Conservation (phyloP, 1,140 invertebrate species). For the Sitophilus oryzae region DNA sequence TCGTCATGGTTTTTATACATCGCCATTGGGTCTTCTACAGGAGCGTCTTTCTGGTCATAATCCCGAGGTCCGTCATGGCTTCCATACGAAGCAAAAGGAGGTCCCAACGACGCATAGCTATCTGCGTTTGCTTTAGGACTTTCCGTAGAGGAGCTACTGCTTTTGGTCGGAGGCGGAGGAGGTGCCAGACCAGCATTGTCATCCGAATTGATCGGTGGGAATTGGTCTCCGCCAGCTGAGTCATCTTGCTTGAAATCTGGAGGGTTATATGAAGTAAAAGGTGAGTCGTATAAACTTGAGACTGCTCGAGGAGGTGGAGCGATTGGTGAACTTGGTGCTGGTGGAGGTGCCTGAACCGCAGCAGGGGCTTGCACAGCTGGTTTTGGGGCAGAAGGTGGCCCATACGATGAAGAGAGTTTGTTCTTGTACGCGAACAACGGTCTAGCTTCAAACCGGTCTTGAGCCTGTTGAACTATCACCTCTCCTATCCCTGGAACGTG, state of each 20-base stretch:
- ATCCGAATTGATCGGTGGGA: slow-evolving; percentile 15
- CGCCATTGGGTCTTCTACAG: slow-evolving; percentile 23
- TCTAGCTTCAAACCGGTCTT: slow-evolving; percentile 37
- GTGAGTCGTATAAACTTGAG: slow-evolving; percentile 30
- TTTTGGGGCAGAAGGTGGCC: slow-evolving; percentile 9
- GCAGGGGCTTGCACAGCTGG: neutral
- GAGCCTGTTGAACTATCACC: slow-evolving; percentile 29
- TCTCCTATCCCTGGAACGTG: slow-evolving; percentile 36
- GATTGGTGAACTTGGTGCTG: neutral
- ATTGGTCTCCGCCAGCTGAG: slow-evolving; percentile 1
- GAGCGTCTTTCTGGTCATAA: slow-evolving; percentile 12
- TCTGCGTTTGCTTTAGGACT: slow-evolving; percentile 14
- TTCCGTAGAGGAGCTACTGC: neutral
- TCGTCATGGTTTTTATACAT: slow-evolving; percentile 11
- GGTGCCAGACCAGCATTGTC: neutral
- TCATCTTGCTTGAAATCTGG: slow-evolving; percentile 28
- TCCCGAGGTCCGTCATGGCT: slow-evolving; percentile 6
- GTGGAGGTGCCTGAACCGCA: neutral
- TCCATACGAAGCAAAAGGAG: slow-evolving; percentile 22
- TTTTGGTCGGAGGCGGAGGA: neutral
- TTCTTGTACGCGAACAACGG: slow-evolving; percentile 35
- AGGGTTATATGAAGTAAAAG: slow-evolving; percentile 38
- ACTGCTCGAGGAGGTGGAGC: slow-evolving; percentile 1
- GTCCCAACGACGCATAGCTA: slow-evolving; percentile 25
- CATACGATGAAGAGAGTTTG: slow-evolving; percentile 17